Evolutionary conservation across 2,888 invertebrate species (phyloP).

Genomic region (Oscheius sp.): DNA sequence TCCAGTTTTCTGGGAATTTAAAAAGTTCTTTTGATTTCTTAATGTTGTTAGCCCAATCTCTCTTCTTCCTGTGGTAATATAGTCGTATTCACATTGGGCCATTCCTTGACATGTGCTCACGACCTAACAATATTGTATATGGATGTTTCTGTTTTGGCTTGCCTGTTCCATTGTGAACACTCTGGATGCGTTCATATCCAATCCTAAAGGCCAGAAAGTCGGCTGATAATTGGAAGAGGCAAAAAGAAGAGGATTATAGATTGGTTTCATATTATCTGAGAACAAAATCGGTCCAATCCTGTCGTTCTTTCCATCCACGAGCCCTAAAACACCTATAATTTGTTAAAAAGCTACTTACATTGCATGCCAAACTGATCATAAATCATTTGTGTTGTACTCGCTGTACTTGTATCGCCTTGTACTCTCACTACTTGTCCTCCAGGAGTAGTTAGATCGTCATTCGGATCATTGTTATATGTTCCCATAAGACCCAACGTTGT

Average conservation of each 20-base stretch:
- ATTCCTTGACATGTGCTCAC: constrained; percentile 50
- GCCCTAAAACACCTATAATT: constrained; percentile 39
- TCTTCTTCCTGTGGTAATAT: constrained; percentile 54
- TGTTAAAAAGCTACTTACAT: constrained; percentile 37
- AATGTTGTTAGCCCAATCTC: constrained; percentile 51
- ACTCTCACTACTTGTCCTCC: constrained; percentile 42
- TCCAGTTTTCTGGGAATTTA: constrained; percentile 43
- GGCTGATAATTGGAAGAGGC: constrained; percentile 53
- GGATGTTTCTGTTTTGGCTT: not conserved
- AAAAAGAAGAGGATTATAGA: constrained; percentile 64
- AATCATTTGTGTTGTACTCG: constrained; percentile 55
- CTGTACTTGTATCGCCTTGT: constrained; percentile 48
- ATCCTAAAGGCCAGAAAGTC: constrained; percentile 50
- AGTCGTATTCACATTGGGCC: constrained; percentile 59
- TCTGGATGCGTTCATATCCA: constrained; percentile 55
- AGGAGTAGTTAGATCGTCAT: constrained; percentile 62
- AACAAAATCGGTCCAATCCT: constrained; percentile 57
- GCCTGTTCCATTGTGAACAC: constrained; percentile 59
- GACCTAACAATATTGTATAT: constrained; percentile 26
- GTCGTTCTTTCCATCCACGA: constrained; percentile 53
- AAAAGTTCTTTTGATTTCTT: constrained; percentile 45
- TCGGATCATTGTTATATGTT: constrained; percentile 63
- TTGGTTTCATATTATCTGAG: constrained; percentile 60
- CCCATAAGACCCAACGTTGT: constrained; percentile 64
- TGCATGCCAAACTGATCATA: constrained; percentile 60